Percentiles rank a stretch among this genome's conserved stretches.
phyloP scores from a whole-genome alignment of 2,113 vertebrate species.

The Ellobius talpinus region DNA sequence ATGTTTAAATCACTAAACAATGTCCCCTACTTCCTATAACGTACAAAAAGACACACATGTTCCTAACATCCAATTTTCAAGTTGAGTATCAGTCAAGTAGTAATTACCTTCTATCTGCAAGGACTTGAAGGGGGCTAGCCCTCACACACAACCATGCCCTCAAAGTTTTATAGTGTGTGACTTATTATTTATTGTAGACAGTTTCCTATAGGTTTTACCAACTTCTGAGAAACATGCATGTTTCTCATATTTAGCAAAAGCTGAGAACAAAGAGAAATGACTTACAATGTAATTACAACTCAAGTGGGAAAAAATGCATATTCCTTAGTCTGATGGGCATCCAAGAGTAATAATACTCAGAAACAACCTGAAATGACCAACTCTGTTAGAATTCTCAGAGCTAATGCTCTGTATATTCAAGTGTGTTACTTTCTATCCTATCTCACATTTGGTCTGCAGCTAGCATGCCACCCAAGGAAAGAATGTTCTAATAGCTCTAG shows the following conservation, averaged over 20 bases:
- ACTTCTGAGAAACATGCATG: background rate
- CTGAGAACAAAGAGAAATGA: background rate
- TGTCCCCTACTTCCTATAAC: background rate
- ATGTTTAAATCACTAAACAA: background rate
- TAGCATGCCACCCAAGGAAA: background rate
- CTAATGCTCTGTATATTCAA: background rate
- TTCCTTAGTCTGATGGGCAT: background rate
- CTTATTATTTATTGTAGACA: background rate
- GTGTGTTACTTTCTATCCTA: background rate
- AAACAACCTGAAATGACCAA: background rate
- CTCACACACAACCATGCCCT: background rate
- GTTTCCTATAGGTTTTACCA: background rate
- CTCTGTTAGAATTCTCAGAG: background rate
- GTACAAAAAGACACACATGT: background rate
- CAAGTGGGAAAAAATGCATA: background rate
- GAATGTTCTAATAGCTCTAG: background rate
- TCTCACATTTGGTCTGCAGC: background rate
- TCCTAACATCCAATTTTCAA: background rate
- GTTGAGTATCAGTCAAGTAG: background rate
- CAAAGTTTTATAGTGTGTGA: background rate
- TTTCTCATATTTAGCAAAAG: conserved; percentile 6
- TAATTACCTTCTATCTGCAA: background rate
- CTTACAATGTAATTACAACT: background rate
- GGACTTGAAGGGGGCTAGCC: background rate
- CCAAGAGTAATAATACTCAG: background rate